These are phyloP conservation scores for Sebastes aleutianus DNA, from an alignment of 2,797 vertebrate genomes.

Conservation along the genomic window DNA sequence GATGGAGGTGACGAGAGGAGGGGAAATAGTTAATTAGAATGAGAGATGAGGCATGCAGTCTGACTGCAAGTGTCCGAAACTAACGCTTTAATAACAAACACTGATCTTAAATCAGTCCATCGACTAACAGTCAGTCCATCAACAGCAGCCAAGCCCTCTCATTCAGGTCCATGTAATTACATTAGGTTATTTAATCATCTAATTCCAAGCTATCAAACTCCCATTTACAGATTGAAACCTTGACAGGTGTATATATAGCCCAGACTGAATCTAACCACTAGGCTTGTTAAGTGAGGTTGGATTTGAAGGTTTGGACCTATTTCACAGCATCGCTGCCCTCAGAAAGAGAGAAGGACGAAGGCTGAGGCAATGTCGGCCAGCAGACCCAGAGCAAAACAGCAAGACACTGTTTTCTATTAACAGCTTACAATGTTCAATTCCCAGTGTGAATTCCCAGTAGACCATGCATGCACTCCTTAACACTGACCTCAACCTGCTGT, in stretches of 20 bases:
- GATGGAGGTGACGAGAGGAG: neutral
- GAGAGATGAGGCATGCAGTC: neutral
- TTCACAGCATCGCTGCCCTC: neutral
- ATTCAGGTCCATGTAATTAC: constrained; percentile 22
- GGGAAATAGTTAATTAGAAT: neutral
- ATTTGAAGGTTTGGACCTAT: constrained; percentile 2
- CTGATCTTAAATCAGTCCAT: neutral
- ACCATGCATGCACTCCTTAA: neutral
- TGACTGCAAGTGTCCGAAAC: neutral
- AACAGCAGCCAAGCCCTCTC: neutral
- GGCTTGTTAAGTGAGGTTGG: neutral
- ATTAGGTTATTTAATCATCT: constrained; percentile 17
- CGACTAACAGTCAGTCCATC: neutral
- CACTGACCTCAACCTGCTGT: neutral
- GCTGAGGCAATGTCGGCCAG: neutral
- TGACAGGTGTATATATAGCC: neutral
- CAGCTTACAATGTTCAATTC: neutral
- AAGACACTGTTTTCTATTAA: neutral
- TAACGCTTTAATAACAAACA: neutral
- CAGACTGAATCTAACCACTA: neutral
- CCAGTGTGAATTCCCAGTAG: neutral
- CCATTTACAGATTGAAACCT: constrained; percentile 12
- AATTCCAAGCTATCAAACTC: constrained; percentile 18
- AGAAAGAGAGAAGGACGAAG: neutral
- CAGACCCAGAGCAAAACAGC: neutral